These are phyloP conservation scores for Pyralis farinalis DNA, from an alignment of 2,888 invertebrate species.

Conservation along the genomic window DNA sequence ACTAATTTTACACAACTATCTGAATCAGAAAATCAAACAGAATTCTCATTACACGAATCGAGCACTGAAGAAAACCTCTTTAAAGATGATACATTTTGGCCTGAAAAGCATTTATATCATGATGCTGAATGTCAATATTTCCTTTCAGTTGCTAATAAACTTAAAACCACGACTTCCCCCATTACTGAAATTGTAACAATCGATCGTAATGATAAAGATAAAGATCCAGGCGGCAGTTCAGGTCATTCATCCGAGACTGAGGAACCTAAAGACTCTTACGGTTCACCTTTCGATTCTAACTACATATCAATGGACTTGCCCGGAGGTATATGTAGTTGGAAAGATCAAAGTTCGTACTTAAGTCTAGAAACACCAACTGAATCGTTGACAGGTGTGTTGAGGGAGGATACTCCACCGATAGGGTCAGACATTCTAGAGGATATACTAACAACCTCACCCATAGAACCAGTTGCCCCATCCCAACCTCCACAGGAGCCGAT, in stretches of 20 bases:
- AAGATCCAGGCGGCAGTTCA: conserved; percentile 82
- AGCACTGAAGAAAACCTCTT: conserved; percentile 50
- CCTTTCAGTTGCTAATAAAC: conserved; percentile 70
- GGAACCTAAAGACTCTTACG: conserved; percentile 44
- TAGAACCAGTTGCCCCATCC: conserved; percentile 64
- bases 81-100: conserved; percentile 81
- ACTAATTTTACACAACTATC: conserved; percentile 17
- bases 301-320: conserved; percentile 87
- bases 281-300: conserved; percentile 75
- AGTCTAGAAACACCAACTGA: conserved; percentile 77
- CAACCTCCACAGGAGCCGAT: conserved; percentile 66
- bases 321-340: conserved; percentile 90
- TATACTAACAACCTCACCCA: conserved; percentile 72
- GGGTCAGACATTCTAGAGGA: conserved; percentile 60
- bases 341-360: conserved; percentile 89
- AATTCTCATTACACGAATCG: conserved; percentile 20
- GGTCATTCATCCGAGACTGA: conserved; percentile 75
- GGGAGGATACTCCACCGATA: conserved; percentile 34
- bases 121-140: conserved; percentile 85
- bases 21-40: conserved; percentile 18
- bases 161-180: conserved; percentile 42
- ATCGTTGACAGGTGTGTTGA: conserved; percentile 28
- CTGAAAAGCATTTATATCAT: conserved; percentile 81
- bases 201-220: conserved; percentile 81
- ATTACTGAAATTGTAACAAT: conserved; percentile 36